Evolutionary conservation across 2,113 vertebrate species (phyloP), one percentile per base, ranked within the genome.

Genomic region (Myiozetetes cayanensis): DNA sequence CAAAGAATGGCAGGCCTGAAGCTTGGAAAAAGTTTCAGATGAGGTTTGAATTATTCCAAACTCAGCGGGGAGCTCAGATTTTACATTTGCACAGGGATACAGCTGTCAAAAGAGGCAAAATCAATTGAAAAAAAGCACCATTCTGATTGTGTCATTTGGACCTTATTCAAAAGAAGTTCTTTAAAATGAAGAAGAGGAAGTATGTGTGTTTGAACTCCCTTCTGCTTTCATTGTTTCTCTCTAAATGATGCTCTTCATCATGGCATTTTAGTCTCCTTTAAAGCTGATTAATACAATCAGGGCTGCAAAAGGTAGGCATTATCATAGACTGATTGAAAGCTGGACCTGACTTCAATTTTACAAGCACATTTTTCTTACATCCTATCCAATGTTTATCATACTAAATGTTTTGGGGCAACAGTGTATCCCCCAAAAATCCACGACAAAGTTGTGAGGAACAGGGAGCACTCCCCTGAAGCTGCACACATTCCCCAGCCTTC

Each of bases 41-140:
- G 79, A 95, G 72, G 68, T 49, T 71, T 96, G 89, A 95, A 95
- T 95, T 96, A 95, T 94, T 75, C 55, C 52, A 96, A 92, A 96
- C 70, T 63, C 72, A 89, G 56, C 52, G 88, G 71, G 88, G 78
- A 97, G 80, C 91, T 96, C 52, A 82, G 83, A 74, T 94, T 95
- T 90, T 96, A 74, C 70, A 90, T 89, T 87, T 79, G 46, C 66
- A 84, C 28, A 61, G 68, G 46, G 91, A 80, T 37, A 49, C 53
- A 53, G 61, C 77, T 92, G 71, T 92, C 87, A 95, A 93, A 89
- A 89, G 84, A 92, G 44, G 77, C 59, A 95, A 95, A 94, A 86
- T 83, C 85, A 95, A 63, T 12, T 87, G 85, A 87, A 55, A 96
- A 86, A 87, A 56, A 67, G 39, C 59, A 87, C 49, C 22, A 70